A percentile compares a stretch with the other conserved stretches of the same genome.
Evolutionary conservation across 1,140 invertebrate species (phyloP).

Genomic region (Pseudoatta argentina): DNA sequence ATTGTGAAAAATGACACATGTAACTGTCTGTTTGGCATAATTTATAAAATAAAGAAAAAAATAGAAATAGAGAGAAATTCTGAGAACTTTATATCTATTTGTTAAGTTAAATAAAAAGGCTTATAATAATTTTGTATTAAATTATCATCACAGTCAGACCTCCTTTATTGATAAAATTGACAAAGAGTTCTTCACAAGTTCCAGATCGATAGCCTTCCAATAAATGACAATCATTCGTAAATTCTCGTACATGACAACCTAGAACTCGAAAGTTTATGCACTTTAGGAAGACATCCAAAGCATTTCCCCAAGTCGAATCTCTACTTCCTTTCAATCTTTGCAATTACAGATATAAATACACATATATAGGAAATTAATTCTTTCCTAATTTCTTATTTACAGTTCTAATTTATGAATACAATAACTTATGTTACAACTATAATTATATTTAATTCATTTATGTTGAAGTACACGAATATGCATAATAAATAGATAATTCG

Average conservation of each 20-base stretch:
- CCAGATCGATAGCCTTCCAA: background rate
- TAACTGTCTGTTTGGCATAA: background rate
- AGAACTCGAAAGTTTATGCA: constrained; percentile 28
- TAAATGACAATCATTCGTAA: constrained; percentile 16
- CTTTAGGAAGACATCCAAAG: constrained; percentile 17
- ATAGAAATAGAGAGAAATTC: background rate
- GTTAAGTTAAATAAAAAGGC: background rate
- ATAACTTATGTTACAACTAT: background rate
- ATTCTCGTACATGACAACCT: background rate
- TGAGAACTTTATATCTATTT: background rate
- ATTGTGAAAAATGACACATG: background rate
- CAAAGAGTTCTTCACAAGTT: background rate
- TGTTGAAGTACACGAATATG: background rate
- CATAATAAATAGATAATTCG: background rate
- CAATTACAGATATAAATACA: background rate
- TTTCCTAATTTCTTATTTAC: background rate
- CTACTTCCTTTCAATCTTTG: constrained; percentile 7
- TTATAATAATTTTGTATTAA: background rate
- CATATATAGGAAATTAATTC: background rate
- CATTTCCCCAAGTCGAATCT: background rate
- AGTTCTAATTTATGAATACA: background rate
- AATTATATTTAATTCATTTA: constrained; percentile 13
- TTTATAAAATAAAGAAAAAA: constrained; percentile 11
- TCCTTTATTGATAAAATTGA: constrained; percentile 1
- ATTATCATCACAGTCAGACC: background rate